Evolutionary conservation across 2,797 vertebrate genomes (phyloP).

Genomic region (Pachyuromys duprasi): DNA sequence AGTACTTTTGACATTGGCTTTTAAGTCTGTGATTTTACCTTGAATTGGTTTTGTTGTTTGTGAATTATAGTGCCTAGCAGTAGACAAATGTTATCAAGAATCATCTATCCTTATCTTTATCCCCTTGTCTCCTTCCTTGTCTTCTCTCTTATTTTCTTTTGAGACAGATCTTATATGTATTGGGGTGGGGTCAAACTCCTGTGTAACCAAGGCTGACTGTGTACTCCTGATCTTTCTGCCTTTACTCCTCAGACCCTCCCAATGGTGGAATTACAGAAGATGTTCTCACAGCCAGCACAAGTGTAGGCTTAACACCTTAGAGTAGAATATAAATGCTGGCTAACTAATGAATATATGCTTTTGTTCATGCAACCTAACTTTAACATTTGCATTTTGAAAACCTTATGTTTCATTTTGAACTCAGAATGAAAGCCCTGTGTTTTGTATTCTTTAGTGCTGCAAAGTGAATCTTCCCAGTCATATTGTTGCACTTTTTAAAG

Average conservation of each 20-base stretch:
- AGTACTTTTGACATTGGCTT: neutral
- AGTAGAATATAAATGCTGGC: neutral
- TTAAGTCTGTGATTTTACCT: neutral
- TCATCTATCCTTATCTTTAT: neutral
- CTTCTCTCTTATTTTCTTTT: neutral
- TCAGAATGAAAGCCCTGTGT: slow-evolving; percentile 21
- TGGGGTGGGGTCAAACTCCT: neutral
- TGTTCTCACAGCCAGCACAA: neutral
- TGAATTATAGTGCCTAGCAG: neutral
- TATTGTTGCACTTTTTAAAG: neutral
- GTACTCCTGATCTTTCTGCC: neutral
- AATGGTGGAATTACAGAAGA: neutral
- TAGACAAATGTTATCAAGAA: neutral
- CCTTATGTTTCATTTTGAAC: neutral
- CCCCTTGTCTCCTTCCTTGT: too few relatives aligned
- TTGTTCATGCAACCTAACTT: slow-evolving; percentile 12
- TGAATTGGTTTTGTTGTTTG: neutral
- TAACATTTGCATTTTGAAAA: slow-evolving; percentile 14
- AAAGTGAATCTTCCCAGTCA: neutral
- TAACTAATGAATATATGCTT: slow-evolving; percentile 6
- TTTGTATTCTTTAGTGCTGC: neutral
- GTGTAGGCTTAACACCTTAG: neutral
- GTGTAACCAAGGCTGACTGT: neutral
- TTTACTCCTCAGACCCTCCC: neutral
- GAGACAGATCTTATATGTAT: neutral